phyloP scores from a whole-genome alignment of 2,797 vertebrate species.

The Brachymystax lenok region DNA sequence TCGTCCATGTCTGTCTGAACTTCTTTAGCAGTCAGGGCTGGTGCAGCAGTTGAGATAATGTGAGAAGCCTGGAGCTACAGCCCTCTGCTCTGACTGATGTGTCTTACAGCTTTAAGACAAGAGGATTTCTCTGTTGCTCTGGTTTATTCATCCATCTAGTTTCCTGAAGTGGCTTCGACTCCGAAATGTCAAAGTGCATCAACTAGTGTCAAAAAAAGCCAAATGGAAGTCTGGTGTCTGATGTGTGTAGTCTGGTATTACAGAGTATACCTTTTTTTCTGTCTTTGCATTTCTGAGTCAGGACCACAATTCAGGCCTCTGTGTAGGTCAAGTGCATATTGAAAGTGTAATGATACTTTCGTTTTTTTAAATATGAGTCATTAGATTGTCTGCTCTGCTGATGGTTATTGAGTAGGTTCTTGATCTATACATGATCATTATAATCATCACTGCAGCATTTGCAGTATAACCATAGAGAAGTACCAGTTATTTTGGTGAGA shows the following conservation, averaged over 20 bases:
- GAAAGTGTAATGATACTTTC: background rate
- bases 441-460: background rate
- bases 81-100: background rate
- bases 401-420: background rate
- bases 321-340: background rate
- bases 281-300: background rate
- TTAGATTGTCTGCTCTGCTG: background rate
- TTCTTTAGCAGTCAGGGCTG: background rate
- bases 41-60: background rate
- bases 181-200: constrained; percentile 1
- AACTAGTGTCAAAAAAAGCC: background rate
- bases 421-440: background rate
- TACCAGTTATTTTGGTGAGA: background rate
- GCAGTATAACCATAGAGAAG: background rate
- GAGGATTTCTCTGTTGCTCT: constrained; percentile 1
- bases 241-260: background rate
- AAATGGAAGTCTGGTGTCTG: background rate
- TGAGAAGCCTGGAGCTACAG: background rate
- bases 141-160: background rate
- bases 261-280: background rate
- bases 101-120: constrained; percentile 7
- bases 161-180: background rate
- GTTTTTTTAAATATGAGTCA: background rate
- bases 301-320: background rate
- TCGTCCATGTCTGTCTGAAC: background rate